Conservation (phyloP, 2,888 invertebrate species). For the Halictus ligatus region DNA sequence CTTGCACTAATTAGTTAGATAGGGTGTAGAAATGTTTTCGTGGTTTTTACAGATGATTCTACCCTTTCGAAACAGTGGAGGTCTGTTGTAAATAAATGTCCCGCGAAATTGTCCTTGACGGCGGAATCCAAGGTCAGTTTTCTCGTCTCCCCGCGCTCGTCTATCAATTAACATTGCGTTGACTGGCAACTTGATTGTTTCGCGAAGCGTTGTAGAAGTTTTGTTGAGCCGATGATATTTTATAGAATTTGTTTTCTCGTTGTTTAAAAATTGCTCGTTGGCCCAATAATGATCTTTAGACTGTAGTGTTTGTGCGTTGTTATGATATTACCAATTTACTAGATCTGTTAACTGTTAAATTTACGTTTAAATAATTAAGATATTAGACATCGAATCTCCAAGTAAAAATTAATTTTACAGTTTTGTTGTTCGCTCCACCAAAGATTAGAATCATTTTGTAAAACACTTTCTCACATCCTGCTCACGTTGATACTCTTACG, state of each 20-base stretch:
- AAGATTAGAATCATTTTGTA: not conserved
- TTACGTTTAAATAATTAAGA: not conserved
- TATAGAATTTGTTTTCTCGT: too few relatives aligned
- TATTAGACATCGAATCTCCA: not conserved
- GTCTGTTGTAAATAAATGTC: not conserved
- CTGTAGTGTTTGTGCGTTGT: too few relatives aligned
- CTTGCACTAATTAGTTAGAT: not conserved
- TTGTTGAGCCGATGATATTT: not conserved
- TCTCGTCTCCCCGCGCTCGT: not conserved
- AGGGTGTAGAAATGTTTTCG: not conserved
- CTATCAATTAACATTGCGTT: too few relatives aligned
- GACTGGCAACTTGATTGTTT: too few relatives aligned
- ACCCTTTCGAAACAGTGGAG: not conserved
- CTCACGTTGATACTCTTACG: conserved; percentile 12
- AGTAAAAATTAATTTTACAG: not conserved
- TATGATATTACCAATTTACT: too few relatives aligned
- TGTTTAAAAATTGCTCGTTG: too few relatives aligned
- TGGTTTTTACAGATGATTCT: not conserved
- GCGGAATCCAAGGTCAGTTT: not conserved
- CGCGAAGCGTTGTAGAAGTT: not conserved
- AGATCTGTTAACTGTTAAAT: too few relatives aligned
- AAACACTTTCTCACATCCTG: not conserved
- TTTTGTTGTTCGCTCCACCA: not conserved
- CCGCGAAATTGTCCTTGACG: not conserved
- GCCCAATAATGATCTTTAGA: too few relatives aligned